phyloP scores from a whole-genome alignment of 2,888 invertebrate species.

The Julus scandinavius region DNA sequence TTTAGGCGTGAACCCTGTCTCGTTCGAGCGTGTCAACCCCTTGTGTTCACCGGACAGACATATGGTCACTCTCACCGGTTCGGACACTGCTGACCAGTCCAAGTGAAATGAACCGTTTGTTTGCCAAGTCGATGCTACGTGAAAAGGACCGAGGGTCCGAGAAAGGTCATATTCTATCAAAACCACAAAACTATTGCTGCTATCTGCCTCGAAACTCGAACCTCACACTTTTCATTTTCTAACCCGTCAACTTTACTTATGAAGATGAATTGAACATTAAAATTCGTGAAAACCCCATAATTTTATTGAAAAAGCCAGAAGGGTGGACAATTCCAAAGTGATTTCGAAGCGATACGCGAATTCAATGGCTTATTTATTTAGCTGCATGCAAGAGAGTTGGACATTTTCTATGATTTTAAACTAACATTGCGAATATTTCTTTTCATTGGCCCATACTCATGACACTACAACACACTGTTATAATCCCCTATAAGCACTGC shows the following conservation, averaged over 20 bases:
- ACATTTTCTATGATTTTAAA: background rate
- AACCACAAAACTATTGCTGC: background rate
- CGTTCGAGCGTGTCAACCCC: conserved; percentile 49
- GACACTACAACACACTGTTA: background rate
- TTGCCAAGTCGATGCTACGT: background rate
- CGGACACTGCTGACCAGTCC: conserved; percentile 20
- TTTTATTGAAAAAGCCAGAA: background rate
- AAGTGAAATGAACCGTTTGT: conserved; percentile 47
- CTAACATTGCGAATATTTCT: background rate
- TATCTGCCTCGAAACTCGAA: conserved; percentile 8
- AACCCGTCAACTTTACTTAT: conserved; percentile 1
- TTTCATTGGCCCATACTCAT: background rate
- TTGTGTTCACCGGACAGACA: conserved; percentile 37
- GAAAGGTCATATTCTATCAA: background rate
- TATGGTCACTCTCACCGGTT: conserved; percentile 44
- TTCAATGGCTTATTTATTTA: background rate
- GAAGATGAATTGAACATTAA: conserved; percentile 10
- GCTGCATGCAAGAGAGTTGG: background rate
- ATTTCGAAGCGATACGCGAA: background rate
- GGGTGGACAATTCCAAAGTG: background rate
- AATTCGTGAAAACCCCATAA: background rate
- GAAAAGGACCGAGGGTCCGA: conserved; percentile 21
- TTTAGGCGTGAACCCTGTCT: conserved; percentile 52
- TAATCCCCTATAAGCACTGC: background rate
- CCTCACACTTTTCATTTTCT: conserved; percentile 18